These are phyloP conservation scores for Cyprinodon diabolis DNA, from an alignment of 2,797 vertebrate species.

Conservation along the genomic window DNA sequence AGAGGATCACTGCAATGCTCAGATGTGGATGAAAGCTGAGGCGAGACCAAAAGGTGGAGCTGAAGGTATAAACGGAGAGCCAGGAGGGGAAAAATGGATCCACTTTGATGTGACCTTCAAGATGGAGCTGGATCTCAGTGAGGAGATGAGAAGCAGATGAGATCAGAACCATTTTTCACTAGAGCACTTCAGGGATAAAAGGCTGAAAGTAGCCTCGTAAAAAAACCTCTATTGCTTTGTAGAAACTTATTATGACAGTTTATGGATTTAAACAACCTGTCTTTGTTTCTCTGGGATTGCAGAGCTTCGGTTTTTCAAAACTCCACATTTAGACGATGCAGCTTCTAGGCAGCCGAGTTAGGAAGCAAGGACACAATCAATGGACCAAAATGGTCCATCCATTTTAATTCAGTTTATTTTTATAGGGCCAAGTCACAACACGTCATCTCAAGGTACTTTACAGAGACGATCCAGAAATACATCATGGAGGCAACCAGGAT, in stretches of 20 bases:
- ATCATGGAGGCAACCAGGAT: not conserved
- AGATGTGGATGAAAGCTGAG: slow-evolving; percentile 69
- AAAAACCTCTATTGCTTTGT: not conserved
- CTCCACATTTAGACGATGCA: slow-evolving; percentile 5
- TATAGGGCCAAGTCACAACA: no score
- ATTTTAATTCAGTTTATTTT: no score
- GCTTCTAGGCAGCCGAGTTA: not conserved
- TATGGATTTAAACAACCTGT: slow-evolving; percentile 27
- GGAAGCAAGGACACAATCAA: slow-evolving; percentile 27
- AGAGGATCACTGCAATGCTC: slow-evolving; percentile 44
- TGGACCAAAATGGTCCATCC: not conserved
- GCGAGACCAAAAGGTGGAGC: slow-evolving; percentile 37
- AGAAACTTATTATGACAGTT: slow-evolving; percentile 3
- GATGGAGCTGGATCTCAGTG: slow-evolving; percentile 23
- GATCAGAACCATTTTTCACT: not conserved
- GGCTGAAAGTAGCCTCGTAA: slow-evolving; percentile 2
- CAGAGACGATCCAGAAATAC: slow-evolving; percentile 22
- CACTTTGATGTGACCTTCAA: slow-evolving; percentile 65
- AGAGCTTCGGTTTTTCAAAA: slow-evolving; percentile 25
- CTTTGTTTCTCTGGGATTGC: slow-evolving; percentile 13
- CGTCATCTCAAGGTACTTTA: no score
- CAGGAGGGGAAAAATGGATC: slow-evolving; percentile 23
- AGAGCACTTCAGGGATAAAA: not conserved
- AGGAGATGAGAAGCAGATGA: slow-evolving; percentile 39
- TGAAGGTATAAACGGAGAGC: slow-evolving; percentile 36